Evolutionary conservation across 1,140 invertebrate species (phyloP).

Genomic region (Procambarus clarkii): DNA sequence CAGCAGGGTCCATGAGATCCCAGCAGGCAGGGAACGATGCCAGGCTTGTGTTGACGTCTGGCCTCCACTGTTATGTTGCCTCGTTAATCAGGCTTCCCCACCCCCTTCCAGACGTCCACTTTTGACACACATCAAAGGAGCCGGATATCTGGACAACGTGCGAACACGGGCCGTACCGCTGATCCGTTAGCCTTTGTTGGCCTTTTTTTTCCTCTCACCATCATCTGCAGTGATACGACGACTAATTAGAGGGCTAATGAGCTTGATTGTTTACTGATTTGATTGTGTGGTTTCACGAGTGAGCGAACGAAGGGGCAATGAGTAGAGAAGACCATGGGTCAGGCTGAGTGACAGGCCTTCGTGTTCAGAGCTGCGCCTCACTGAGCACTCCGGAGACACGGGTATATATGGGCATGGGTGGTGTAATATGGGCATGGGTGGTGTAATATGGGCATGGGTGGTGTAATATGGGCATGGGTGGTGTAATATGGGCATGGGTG

Average conservation of each 20-base stretch:
- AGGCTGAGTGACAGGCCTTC: not conserved
- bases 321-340: not conserved
- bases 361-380: not conserved
- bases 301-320: not conserved
- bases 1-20: no score
- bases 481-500: not conserved
- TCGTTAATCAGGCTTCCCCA: not conserved
- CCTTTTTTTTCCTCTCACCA: not conserved
- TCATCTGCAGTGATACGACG: not conserved
- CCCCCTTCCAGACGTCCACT: not conserved
- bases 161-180: not conserved
- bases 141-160: not conserved
- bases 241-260: constrained; percentile 4
- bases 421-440: no score
- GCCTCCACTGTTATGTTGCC: not conserved
- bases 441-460: no score
- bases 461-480: no score
- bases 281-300: not conserved
- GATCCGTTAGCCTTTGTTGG: not conserved
- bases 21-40: no score
- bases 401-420: not conserved
- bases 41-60: not conserved
- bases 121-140: not conserved
- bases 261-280: constrained; percentile 12
- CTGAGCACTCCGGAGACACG: not conserved